Evolutionary conservation across 2,113 vertebrate genomes (phyloP), one percentile per base, ranked within the genome.

Genomic region (Alosa alosa): DNA sequence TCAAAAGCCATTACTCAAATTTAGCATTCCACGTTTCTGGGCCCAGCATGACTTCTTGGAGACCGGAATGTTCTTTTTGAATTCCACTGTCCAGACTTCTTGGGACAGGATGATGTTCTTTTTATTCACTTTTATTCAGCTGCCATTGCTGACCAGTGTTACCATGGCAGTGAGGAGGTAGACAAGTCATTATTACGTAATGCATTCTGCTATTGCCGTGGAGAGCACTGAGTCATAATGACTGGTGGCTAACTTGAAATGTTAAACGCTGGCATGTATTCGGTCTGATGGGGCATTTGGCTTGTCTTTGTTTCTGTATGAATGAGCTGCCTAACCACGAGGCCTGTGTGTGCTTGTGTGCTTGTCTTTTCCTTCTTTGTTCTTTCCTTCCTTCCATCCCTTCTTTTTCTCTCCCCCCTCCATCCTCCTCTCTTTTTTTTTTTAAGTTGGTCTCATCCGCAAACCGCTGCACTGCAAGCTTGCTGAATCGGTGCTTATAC

Each of bases 21-120:
- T 39, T 36, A 78, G 5, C 72, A 39, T 78, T 78, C 72, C 31
- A 41, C 15, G 36, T 78, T 17, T 0, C 72, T 78, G 72, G 31
- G 72, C 31, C 72, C 72, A 78, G 36, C 72, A 78, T 39, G 72
- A 60, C 55, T 20, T 78, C 72, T 78, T 78, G 11, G 64, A 72
- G 64, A 72, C 10, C 64, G 64, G 64, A 72, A 72, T 72, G 64
- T 72, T 72, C n/a, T 64, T 36, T 31, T 31, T 4, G 4, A 15
- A 36, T 36, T 39, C 31, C 72, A 78, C 11, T 15, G 72, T 78
- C 72, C 72, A 41, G n/a, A n/a, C n/a, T n/a, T n/a, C n/a, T n/a
- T n/a, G n/a, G n/a, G n/a, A n/a, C n/a, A n/a, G n/a, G n/a, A n/a
- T n/a, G n/a, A n/a, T n/a, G n/a, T n/a, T n/a, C n/a, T n/a, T n/a